These are phyloP conservation scores for Apostichopus leukothele DNA, from an alignment of 53 echinoderm and acorn worm genomes.

Conservation along the genomic window DNA sequence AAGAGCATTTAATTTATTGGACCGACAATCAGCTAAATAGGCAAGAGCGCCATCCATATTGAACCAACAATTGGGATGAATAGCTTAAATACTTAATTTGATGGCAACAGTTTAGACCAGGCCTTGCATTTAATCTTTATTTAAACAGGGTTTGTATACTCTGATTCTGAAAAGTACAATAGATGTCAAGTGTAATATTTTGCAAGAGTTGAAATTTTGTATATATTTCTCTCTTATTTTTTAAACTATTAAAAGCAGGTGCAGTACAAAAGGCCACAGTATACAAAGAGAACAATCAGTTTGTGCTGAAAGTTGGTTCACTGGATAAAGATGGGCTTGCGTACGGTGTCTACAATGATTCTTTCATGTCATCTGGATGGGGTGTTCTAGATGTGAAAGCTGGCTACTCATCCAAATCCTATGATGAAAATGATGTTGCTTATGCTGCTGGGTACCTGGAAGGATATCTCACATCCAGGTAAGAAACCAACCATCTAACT, in stretches of 20 bases:
- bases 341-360: constrained; percentile 80
- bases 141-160: too few species aligned
- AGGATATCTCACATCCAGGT: constrained; percentile 81
- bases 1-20: too few species aligned
- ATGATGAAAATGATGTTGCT: constrained; percentile 62
- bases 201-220: too few species aligned
- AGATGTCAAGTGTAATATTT: too few species aligned
- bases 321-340: constrained; percentile 67
- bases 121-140: too few species aligned
- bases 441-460: constrained; percentile 84
- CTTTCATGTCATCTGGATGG: constrained; percentile 77
- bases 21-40: too few species aligned
- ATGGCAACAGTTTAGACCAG: too few species aligned
- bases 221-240: too few species aligned
- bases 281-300: constrained; percentile 53
- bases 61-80: too few species aligned
- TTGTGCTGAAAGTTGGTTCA: constrained; percentile 60
- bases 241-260: not conserved
- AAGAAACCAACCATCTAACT: constrained; percentile 21
- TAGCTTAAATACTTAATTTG: too few species aligned
- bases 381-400: constrained; percentile 77
- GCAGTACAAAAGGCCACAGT: constrained; percentile 41
- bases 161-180: too few species aligned
- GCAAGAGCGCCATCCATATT: too few species aligned
- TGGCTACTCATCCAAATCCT: constrained; percentile 47